Base-by-base conservation (phyloP, 2,113 vertebrate species). In the Oncorhynchus gorbuscha region DNA sequence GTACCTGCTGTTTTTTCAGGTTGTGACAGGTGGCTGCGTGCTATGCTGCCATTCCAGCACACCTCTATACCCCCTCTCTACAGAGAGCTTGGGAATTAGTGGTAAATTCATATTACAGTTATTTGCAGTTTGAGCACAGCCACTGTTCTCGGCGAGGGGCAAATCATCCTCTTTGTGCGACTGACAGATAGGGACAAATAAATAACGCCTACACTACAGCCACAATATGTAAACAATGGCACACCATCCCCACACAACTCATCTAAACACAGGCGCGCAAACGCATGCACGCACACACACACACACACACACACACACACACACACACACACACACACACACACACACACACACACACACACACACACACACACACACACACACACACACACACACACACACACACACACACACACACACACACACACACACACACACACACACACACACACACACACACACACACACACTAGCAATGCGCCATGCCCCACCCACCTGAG, bases 21-120 rank as follows among this genome's bases (percentile, higher is more conserved):
- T 89, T 78, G 82, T 86, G 88, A 89, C 90, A 92, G 92, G 90
- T 90, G 91, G 88, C 76, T 71, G 85, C 81, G 77, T 81, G 81
- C 81, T 82, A 75, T 75, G 81, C 20, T 26, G 69, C n/a, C 59
- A 62, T 62, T 80, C 83, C 69, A 55, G 73, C 26, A 71, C 76
- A 78, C 75, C 76, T 85, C 73, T 3, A 32, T 79, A 82, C 78
- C 58, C 6, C 14, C 83, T 88, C 83, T 89, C 84, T n/a, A n/a
- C 11, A 59, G 77, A 83, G 85, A 75, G 84, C 72, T 28, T 49
- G 65, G 13, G 76, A 81, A 90, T 89, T 76, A 81, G 76, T 65
- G 77, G 73, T 62, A 83, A 88, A 91, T 87, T 84, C 77, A 11
- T 85, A 84, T 84, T 88, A 75, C 79, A 79, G 89, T 92, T 89